phyloP scores from a whole-genome alignment of 2,113 vertebrate genomes.

The Ophiodon elongatus region DNA sequence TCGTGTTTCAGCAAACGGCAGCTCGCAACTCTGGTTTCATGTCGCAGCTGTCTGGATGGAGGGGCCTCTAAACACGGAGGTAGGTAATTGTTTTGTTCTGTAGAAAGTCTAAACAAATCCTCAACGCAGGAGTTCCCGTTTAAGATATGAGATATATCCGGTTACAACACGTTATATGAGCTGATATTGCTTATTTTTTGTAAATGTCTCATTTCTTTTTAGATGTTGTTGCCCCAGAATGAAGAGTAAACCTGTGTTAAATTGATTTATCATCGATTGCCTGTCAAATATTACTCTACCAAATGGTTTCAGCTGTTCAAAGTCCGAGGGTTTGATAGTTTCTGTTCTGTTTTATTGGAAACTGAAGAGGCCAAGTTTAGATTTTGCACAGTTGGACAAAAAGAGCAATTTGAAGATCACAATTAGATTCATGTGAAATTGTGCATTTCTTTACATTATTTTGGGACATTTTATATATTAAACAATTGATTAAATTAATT shows the following conservation, averaged over 20 bases:
- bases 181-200: not conserved
- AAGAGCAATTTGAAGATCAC: too few relatives aligned
- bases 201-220: not conserved
- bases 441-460: not conserved
- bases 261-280: not conserved
- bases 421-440: not conserved
- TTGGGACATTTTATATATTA: not conserved
- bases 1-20: not conserved
- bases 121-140: not conserved
- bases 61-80: slow-evolving; percentile 11
- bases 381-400: not conserved
- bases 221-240: not conserved
- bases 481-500: not conserved
- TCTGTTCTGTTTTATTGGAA: not conserved
- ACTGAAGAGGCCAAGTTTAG: not conserved
- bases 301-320: not conserved
- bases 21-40: not conserved
- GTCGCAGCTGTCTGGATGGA: slow-evolving; percentile 44
- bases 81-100: slow-evolving; percentile 1
- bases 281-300: not conserved
- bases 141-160: not conserved
- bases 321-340: not conserved
- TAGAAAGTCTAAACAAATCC: not conserved
- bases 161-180: not conserved
- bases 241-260: not conserved